phyloP scores from a whole-genome alignment of 2,113 vertebrate species.

The Antigone vipio region DNA sequence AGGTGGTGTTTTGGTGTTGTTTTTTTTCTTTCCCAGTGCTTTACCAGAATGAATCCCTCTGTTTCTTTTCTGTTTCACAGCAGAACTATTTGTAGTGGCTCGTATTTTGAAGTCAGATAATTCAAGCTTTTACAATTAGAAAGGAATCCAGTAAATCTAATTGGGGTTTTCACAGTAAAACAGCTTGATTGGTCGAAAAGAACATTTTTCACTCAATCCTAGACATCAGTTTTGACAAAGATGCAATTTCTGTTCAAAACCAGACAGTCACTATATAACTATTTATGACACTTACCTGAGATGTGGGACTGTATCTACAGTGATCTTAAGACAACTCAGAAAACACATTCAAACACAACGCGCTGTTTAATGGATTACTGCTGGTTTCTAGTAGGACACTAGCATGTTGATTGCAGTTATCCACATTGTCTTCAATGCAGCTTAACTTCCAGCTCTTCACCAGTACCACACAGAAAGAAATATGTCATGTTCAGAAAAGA shows the following conservation, averaged over 20 bases:
- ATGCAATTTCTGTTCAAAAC: neutral
- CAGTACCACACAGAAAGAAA: neutral
- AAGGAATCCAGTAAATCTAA: neutral
- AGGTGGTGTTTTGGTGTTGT: no score
- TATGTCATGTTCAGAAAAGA: neutral
- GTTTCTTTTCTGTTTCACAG: neutral
- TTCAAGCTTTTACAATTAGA: neutral
- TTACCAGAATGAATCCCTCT: neutral
- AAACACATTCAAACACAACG: neutral
- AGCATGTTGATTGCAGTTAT: neutral
- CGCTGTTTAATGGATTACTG: neutral
- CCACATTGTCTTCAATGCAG: neutral
- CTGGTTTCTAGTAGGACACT: neutral
- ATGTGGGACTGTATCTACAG: neutral
- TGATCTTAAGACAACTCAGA: neutral
- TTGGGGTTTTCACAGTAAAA: neutral
- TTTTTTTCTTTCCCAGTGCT: neutral
- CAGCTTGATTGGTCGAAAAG: neutral
- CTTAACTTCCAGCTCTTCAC: neutral
- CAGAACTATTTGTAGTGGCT: neutral
- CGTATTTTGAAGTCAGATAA: neutral
- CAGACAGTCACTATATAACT: no score
- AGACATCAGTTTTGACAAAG: neutral
- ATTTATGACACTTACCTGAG: neutral
- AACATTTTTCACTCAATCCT: neutral